phyloP scores from a whole-genome alignment of 37 sponge, comb jelly and placozoan genomes.

The Bolinopsis microptera region DNA sequence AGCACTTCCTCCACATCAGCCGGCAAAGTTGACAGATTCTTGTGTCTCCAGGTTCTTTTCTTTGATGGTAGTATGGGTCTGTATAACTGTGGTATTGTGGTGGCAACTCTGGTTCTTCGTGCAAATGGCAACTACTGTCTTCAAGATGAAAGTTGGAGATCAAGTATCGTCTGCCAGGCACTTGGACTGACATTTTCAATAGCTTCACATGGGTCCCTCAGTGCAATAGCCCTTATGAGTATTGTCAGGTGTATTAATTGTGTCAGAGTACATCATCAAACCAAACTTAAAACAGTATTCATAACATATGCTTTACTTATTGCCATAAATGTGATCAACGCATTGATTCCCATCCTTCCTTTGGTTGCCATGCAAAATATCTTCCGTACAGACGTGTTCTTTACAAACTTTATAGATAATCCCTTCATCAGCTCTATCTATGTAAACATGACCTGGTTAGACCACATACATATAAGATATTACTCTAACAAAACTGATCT shows the following conservation, averaged over 20 bases:
- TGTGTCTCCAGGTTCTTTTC: not conserved
- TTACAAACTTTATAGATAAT: not conserved
- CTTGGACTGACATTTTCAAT: not conserved
- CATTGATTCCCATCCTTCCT: not conserved
- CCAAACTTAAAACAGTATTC: not conserved
- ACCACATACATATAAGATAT: not conserved
- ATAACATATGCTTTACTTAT: not conserved
- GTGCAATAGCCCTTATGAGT: not conserved
- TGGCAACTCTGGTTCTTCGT: not conserved
- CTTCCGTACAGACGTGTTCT: not conserved
- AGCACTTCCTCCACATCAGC: not conserved
- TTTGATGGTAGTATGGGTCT: not conserved
- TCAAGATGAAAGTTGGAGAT: conserved; percentile 23
- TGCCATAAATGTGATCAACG: not conserved
- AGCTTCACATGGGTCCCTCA: conserved; percentile 5
- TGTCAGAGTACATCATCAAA: not conserved
- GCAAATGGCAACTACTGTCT: not conserved
- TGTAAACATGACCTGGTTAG: not conserved
- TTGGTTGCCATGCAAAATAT: not conserved
- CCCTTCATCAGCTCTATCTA: not conserved
- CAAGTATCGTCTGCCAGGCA: not conserved
- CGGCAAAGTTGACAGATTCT: conserved; percentile 1
- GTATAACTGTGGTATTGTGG: not conserved
- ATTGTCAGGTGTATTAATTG: conserved; percentile 1
- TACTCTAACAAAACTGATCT: not conserved